phyloP scores from a whole-genome alignment of 2,113 vertebrate species.

The Gambusia holbrooki region DNA sequence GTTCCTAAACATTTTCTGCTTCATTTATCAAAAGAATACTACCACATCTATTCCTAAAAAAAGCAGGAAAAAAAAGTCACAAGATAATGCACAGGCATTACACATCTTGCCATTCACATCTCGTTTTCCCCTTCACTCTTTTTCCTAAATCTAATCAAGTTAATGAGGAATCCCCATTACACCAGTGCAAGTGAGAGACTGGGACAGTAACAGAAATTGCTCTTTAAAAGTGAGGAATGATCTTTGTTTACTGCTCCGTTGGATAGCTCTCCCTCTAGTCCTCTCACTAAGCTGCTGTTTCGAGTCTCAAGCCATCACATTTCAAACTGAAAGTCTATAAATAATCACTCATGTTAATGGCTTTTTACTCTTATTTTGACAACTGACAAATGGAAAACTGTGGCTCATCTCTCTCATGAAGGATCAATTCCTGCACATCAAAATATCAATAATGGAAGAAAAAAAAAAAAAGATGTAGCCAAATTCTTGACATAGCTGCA shows the following conservation, averaged over 20 bases:
- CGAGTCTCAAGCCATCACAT: constrained; percentile 32
- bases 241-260: constrained; percentile 1
- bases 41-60: background rate
- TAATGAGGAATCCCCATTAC: background rate
- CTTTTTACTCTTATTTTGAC: constrained; percentile 30
- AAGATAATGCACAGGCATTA: background rate
- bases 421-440: constrained; percentile 1
- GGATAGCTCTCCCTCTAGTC: constrained; percentile 9
- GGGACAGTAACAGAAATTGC: background rate
- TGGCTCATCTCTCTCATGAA: constrained; percentile 7
- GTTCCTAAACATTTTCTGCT: background rate
- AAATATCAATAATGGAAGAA: background rate
- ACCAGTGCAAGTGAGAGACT: background rate
- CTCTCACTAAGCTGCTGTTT: constrained; percentile 20
- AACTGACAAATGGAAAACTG: constrained; percentile 19
- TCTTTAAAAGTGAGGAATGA: constrained; percentile 14
- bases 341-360: constrained; percentile 40
- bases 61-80: background rate
- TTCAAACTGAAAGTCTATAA: constrained; percentile 38
- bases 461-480: background rate
- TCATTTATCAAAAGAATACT: background rate
- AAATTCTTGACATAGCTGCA: background rate
- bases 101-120: background rate
- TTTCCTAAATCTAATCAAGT: background rate
- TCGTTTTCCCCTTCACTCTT: background rate